phyloP scores from a whole-genome alignment of 1,140 invertebrate species.

The Atta texana region DNA sequence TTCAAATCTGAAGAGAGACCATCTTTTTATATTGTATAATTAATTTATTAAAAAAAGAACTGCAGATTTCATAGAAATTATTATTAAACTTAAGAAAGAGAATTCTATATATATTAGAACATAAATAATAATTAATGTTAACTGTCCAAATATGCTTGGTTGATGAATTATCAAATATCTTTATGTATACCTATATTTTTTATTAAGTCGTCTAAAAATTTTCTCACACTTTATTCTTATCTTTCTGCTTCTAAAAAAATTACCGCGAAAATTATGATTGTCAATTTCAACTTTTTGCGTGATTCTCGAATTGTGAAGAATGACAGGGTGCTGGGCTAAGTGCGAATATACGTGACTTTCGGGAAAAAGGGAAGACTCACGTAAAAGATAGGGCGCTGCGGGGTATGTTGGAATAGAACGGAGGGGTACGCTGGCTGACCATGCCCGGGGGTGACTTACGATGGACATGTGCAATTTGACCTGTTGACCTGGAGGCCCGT shows the following conservation, averaged over 20 bases:
- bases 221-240: background rate
- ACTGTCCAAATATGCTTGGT: background rate
- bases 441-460: constrained; percentile 80
- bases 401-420: constrained; percentile 45
- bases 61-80: background rate
- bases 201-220: background rate
- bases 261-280: background rate
- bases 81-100: background rate
- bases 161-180: background rate
- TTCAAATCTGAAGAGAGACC: background rate
- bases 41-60: background rate
- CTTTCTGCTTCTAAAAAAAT: background rate
- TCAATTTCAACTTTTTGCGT: constrained; percentile 13
- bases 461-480: constrained; percentile 86
- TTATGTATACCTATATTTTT: background rate
- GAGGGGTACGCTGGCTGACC: constrained; percentile 62
- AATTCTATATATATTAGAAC: background rate
- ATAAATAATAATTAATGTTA: background rate
- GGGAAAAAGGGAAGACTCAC: constrained; percentile 35
- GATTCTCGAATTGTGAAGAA: constrained; percentile 25
- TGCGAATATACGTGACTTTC: constrained; percentile 69
- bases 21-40: too few relatives aligned
- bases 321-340: background rate
- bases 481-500: constrained; percentile 81
- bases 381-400: constrained; percentile 56